Evolutionary conservation across 2,113 vertebrate genomes (phyloP), one percentile per base, ranked within the genome.

Genomic region (Fregetta grallaria): DNA sequence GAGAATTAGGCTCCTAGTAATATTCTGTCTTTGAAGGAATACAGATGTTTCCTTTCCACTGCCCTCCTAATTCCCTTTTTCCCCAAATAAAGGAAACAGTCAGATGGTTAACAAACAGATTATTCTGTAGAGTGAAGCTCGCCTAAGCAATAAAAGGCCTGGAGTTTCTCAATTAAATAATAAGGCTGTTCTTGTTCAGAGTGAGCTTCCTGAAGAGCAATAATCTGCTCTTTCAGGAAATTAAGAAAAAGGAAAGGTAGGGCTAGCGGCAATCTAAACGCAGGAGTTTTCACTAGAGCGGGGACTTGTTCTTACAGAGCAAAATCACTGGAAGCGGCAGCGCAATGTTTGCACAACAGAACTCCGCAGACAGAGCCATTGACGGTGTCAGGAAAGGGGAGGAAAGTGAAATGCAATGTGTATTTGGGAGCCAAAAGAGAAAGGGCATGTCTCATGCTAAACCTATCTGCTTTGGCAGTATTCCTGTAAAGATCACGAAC

Each of bases 381-480:
- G 90, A 77, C 2, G 7, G 47, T 13, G 32, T 15, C 2, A 11
- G 50, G 38, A 42, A n/a, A 11, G 17, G 36, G 67, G 42, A 92
- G 70, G 23, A 47, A 95, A 94, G 63, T 2, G 8, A 89, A 87
- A 77, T 5, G 53, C 63, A 53, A 15, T 1, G 2, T 49, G 38
- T 53, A 27, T 79, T 47, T 42, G 67, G 76, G 91, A 92, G n/a
- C 81, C 89, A 74, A 77, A 66, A 85, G 53, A 91, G 50, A 96
- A 92, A 91, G 78, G 53, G 59, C 70, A 96, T 1, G 50, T 86
- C 89, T 94, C 89, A 58, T 36, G 53, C 42, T 78, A 87, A 90
- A 75, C 45, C 81, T 68, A 59, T 96, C 45, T 74, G 53, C 86
- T 76, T 79, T 97, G 97, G 93, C 91, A 94, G 47, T 66, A 63